Conservation (phyloP, 2,797 vertebrate genomes). For the Scomberomorus guttatus region DNA sequence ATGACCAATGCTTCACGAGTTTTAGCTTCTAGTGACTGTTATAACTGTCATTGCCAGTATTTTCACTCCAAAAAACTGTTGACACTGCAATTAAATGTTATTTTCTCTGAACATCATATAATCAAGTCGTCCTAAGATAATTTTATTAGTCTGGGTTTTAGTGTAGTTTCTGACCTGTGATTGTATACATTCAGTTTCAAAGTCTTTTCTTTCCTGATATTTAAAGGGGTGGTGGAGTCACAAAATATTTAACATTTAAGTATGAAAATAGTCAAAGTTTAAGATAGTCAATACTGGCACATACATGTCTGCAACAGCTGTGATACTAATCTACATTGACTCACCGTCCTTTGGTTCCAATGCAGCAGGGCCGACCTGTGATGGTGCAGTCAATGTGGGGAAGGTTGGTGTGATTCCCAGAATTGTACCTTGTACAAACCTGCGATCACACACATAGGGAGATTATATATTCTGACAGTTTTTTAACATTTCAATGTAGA, state of each 20-base stretch:
- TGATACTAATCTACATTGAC: too few species aligned
- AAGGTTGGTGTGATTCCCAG: conserved; percentile 95
- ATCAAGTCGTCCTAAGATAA: background rate
- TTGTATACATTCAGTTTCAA: too few species aligned
- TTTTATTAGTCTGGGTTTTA: background rate
- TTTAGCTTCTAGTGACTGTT: too few species aligned
- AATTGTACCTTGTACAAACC: conserved; percentile 94
- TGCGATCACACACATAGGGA: conserved; percentile 40
- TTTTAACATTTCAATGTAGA: background rate
- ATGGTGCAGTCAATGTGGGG: conserved; percentile 97
- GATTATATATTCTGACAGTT: background rate
- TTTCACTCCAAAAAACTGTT: background rate
- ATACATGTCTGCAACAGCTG: background rate
- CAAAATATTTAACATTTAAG: too few species aligned
- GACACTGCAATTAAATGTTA: background rate
- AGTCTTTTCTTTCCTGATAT: background rate
- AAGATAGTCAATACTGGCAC: background rate
- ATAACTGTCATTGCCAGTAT: background rate
- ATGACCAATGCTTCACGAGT: background rate
- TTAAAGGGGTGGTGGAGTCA: too few species aligned
- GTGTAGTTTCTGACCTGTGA: background rate
- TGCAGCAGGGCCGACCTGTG: conserved; percentile 97
- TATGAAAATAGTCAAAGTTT: background rate
- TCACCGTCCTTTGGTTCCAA: conserved; percentile 98
- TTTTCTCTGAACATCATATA: background rate